Evolutionary conservation across 2,797 vertebrate species (phyloP).

Genomic region (Paratrypauchen microcephalus): DNA sequence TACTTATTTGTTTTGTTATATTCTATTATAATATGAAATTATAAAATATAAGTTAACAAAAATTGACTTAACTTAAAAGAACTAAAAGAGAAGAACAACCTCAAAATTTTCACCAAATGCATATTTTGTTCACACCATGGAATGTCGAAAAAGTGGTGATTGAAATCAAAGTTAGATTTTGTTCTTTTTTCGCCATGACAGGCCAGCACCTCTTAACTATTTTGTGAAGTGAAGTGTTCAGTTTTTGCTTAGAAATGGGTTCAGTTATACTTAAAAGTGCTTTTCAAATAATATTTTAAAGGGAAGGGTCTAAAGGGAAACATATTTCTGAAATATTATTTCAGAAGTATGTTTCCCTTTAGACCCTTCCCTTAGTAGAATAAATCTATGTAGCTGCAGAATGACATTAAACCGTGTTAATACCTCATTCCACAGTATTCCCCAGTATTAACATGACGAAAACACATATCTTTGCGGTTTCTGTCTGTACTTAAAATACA

Average conservation of each 20-base stretch:
- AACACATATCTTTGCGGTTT: constrained; percentile 51
- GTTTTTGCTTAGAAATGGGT: neutral
- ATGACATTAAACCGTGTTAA: constrained; percentile 39
- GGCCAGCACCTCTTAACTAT: too few species aligned
- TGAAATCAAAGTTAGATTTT: neutral
- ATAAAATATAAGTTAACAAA: too few species aligned
- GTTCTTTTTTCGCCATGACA: neutral
- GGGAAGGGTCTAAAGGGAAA: too few species aligned
- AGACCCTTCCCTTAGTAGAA: too few species aligned
- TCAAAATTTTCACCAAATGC: neutral
- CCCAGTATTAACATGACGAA: constrained; percentile 43
- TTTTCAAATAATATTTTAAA: neutral
- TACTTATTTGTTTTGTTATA: too few species aligned
- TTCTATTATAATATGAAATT: too few species aligned
- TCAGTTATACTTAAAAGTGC: neutral
- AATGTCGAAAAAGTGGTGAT: neutral
- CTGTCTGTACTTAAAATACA: constrained; percentile 50
- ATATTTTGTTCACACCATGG: too few species aligned
- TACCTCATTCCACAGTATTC: constrained; percentile 37
- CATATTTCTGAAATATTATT: neutral
- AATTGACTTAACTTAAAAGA: neutral
- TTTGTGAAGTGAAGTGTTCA: neutral
- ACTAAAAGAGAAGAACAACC: too few species aligned
- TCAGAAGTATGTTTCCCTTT: neutral
- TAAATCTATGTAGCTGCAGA: neutral